These are phyloP conservation scores for Zosterops borbonicus DNA, from an alignment of 2,113 vertebrate species.

Conservation along the genomic window DNA sequence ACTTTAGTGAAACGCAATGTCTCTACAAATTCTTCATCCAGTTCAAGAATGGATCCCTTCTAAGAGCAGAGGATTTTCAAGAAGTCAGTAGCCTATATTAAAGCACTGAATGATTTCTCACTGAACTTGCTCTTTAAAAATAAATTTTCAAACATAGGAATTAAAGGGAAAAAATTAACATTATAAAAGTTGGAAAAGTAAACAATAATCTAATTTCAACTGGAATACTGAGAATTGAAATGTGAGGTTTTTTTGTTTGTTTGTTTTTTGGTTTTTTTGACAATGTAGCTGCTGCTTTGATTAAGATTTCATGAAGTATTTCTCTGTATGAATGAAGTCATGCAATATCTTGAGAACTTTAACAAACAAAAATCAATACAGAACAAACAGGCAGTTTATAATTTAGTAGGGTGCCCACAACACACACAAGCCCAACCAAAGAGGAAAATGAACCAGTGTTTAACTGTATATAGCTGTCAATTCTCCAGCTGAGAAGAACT, in stretches of 20 bases:
- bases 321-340: conserved; percentile 2
- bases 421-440: background rate
- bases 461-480: background rate
- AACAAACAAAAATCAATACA: conserved; percentile 19
- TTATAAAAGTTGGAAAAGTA: background rate
- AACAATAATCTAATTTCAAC: background rate
- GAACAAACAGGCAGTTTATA: background rate
- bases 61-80: background rate
- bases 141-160: background rate
- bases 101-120: background rate
- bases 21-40: background rate
- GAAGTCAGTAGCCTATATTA: background rate
- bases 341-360: background rate
- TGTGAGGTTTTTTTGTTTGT: background rate
- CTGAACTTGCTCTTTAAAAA: background rate
- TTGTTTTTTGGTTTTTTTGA: background rate
- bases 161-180: background rate
- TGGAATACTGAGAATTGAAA: background rate
- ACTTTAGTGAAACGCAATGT: background rate
- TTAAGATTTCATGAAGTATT: conserved; percentile 42
- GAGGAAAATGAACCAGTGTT: background rate
- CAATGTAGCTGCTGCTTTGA: background rate
- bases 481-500: background rate
- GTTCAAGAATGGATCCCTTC: background rate
- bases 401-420: background rate